Conservation (phyloP, 2,113 vertebrate genomes). For the Lycaon pictus region DNA sequence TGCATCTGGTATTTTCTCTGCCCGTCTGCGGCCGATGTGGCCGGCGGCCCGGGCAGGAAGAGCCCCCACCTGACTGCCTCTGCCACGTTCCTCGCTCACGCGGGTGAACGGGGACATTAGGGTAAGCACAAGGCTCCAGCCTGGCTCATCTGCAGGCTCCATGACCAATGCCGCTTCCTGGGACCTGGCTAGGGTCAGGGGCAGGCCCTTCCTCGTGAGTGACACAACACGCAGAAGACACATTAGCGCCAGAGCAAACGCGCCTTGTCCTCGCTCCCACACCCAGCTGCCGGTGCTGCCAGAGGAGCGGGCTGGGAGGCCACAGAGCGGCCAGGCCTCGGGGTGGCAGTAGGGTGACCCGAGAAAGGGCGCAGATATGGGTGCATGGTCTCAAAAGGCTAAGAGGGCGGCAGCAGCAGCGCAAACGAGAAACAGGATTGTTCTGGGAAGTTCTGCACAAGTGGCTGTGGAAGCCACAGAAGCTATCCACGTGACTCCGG, state of each 20-base stretch:
- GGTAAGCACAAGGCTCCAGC: background rate
- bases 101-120: background rate
- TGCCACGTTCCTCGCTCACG: background rate
- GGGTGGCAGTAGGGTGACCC: background rate
- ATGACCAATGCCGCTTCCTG: background rate
- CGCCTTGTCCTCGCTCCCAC: background rate
- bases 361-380: background rate
- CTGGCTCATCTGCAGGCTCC: background rate
- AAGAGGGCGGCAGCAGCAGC: background rate
- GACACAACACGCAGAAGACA: fast-evolving
- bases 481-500: fast-evolving
- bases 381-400: background rate
- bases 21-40: fast-evolving
- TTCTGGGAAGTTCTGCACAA: background rate
- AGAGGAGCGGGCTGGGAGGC: background rate
- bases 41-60: background rate
- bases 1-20: background rate
- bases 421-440: background rate
- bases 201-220: background rate
- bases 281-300: background rate
- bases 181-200: background rate
- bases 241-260: background rate
- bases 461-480: fast-evolving
- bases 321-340: background rate
- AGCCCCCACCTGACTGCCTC: background rate